phyloP scores from a whole-genome alignment of 2,797 vertebrate species.

The Labroides dimidiatus region DNA sequence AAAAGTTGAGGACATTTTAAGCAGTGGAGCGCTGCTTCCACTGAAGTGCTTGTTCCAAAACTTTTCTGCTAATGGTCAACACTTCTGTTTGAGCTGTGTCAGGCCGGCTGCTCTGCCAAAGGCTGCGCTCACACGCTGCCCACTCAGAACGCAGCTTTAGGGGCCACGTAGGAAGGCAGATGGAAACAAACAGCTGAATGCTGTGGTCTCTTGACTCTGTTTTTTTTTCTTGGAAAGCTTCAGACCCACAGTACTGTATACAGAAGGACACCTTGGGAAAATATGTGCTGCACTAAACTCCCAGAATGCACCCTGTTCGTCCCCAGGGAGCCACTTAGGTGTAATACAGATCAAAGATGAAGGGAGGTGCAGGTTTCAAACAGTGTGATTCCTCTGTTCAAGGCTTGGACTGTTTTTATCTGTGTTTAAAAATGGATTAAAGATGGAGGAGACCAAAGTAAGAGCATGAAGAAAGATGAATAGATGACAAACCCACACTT shows the following conservation, averaged over 20 bases:
- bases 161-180: slow-evolving; percentile 38
- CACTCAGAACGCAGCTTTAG: slow-evolving; percentile 39
- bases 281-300: slow-evolving; percentile 37
- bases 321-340: slow-evolving; percentile 28
- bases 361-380: slow-evolving; percentile 14
- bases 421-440: neutral
- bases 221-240: slow-evolving; percentile 14
- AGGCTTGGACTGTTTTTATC: neutral
- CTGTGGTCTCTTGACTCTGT: slow-evolving; percentile 14
- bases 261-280: slow-evolving; percentile 54
- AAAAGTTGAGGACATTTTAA: slow-evolving; percentile 51
- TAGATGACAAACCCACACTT: slow-evolving; percentile 44
- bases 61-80: slow-evolving; percentile 68
- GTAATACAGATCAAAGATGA: slow-evolving; percentile 36
- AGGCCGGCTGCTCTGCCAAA: slow-evolving; percentile 52
- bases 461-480: slow-evolving; percentile 35
- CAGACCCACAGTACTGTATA: slow-evolving; percentile 30
- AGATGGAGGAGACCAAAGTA: slow-evolving; percentile 12
- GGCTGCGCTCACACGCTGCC: slow-evolving; percentile 43
- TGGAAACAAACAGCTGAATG: slow-evolving; percentile 55
- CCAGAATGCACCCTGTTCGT: slow-evolving; percentile 44
- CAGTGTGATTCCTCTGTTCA: slow-evolving; percentile 11
- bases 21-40: slow-evolving; percentile 41
- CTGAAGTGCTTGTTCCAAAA: slow-evolving; percentile 61
- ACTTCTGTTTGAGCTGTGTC: slow-evolving; percentile 66